These are phyloP conservation scores for Vannuccia rotundouncinata DNA, from an alignment of 2,888 invertebrate genomes.

Conservation along the genomic window DNA sequence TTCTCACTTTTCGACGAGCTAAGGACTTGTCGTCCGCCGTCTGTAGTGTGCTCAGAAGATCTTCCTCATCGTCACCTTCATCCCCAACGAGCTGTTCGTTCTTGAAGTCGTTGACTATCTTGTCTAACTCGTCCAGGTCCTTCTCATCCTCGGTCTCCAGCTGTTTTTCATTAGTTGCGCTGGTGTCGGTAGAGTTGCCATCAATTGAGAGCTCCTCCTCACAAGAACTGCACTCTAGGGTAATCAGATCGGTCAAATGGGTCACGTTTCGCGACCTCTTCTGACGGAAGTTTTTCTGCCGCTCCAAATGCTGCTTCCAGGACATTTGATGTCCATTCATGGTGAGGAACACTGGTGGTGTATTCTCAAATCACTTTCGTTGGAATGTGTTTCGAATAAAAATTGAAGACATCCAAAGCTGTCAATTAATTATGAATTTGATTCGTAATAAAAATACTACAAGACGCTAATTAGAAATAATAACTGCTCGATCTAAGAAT, in stretches of 20 bases:
- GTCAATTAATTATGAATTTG: no score
- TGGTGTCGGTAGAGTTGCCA: neutral
- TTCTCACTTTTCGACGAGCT: neutral
- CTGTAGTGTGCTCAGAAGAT: no score
- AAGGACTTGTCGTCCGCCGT: neutral
- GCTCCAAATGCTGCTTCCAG: neutral
- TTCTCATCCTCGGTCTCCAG: neutral
- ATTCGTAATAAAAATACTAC: no score
- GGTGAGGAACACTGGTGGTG: no score
- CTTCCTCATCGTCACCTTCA: neutral
- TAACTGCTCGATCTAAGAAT: no score
- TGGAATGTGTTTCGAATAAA: no score
- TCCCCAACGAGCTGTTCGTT: neutral
- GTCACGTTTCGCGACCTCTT: neutral
- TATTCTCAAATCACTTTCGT: no score
- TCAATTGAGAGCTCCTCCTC: neutral
- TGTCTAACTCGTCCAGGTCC: neutral
- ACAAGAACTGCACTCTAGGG: neutral
- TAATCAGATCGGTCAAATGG: neutral
- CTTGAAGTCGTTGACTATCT: neutral
- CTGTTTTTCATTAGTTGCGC: neutral
- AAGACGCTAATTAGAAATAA: no score
- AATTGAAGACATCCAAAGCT: no score
- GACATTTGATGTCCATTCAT: neutral
- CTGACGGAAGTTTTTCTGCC: neutral